Evolutionary conservation across 2,888 invertebrate genomes (phyloP), one percentile per base, ranked within the genome.

Genomic region (Leucoma salicis): DNA sequence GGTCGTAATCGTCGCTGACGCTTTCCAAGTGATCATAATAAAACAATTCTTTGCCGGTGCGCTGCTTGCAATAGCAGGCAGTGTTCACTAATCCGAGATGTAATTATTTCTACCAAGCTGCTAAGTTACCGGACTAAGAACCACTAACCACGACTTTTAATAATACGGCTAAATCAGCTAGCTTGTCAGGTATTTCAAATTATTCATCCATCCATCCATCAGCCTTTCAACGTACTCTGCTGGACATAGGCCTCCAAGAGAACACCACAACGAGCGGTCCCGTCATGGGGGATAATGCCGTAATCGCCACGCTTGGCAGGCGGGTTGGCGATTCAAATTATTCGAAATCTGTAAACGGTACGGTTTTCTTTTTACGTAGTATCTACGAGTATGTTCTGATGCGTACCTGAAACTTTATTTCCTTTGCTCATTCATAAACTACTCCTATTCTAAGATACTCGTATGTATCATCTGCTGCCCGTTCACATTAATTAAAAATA

Each of bases 21-120:
- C 70, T 74, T 65, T 86, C 86, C 24, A 87, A 46, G 39, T 84
- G 88, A 64, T 85, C 85, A 40, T 66, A 78, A 42, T n/a, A n/a
- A 83, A 88, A 53, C 87, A 78, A 49, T 70, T 74, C 49, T 85
- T 83, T 1, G 85, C 86, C 31, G 88, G 88, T 11, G 74, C 85
- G 54, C 88, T 88, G 42, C 86, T 87, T 0, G 85, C 76, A 25
- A 85, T 62, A 6, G 79, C 84, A n/a, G n/a, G n/a, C n/a, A 14
- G 83, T 86, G 51, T 85, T 77, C 0, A 87, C 71, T 42, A 84
- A 54, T n/a, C 78, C 52, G 8, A 86, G 83, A 46, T 87, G 85
- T 0, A 80, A 32, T 1, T 81, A 49, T 51, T 66, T 78, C 71
- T 84, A 74, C 87, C 87, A 87, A 1, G 82, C 83, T 14, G 88